phyloP scores from a whole-genome alignment of 2,888 invertebrate species.

The Dorcus hopei region DNA sequence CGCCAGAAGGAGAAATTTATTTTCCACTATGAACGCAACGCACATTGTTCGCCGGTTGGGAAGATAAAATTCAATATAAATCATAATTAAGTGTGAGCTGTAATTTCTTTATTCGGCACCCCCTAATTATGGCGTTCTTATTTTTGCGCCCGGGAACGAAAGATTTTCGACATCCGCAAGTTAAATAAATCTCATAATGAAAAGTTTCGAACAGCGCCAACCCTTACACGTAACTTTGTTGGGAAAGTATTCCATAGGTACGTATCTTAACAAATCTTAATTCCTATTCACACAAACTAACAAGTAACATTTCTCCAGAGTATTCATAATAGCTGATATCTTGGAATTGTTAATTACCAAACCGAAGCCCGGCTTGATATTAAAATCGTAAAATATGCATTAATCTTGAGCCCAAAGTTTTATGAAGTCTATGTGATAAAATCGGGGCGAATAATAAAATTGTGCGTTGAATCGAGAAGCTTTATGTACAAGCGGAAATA shows the following conservation, averaged over 20 bases:
- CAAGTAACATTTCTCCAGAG: slow-evolving; percentile 28
- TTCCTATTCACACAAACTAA: slow-evolving; percentile 28
- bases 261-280: slow-evolving; percentile 26
- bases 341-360: slow-evolving; percentile 41
- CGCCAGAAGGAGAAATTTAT: slow-evolving; percentile 13
- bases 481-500: too few species aligned
- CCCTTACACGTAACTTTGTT: slow-evolving; percentile 4
- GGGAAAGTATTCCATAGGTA: neutral
- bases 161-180: neutral
- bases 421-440: slow-evolving; percentile 45
- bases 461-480: slow-evolving; percentile 39
- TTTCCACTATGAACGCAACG: slow-evolving; percentile 2
- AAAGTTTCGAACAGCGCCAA: neutral
- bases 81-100: neutral
- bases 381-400: slow-evolving; percentile 47
- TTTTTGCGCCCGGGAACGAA: neutral
- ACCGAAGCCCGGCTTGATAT: slow-evolving; percentile 39
- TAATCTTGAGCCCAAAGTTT: slow-evolving; percentile 44
- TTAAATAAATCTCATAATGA: neutral
- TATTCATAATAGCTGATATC: slow-evolving; percentile 33
- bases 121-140: neutral
- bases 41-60: neutral
- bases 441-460: slow-evolving; percentile 46
- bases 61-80: slow-evolving; percentile 1
- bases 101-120: slow-evolving; percentile 1